Base-by-base conservation (phyloP, 2,888 invertebrate genomes). In the Sphinx pinastri region DNA sequence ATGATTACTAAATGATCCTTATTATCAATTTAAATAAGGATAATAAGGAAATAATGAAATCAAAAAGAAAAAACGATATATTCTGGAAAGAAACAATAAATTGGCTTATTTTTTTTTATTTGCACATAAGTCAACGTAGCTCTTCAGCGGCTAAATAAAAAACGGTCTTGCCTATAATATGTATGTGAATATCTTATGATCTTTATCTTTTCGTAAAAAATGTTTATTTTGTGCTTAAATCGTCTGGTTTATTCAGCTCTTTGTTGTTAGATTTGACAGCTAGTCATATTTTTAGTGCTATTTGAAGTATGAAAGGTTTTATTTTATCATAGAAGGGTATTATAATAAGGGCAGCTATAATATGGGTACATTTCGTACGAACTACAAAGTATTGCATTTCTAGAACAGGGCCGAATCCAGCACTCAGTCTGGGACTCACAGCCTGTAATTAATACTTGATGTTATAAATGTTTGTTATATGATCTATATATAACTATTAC, bases 281-380 rank as follows among this genome's bases (percentile, higher is more conserved):
- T 63, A 63, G 63, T 63, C 63, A 63, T 60, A 63, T 47, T 49
- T 63, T 55, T 54, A 55, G 55, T 19, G 19, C 55, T 55, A n/a
- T 47, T 47, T 45, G 60, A 60, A 16, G 16, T 0, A 19, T 55
- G 11, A 4, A 7, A 19, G 55, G 8, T 55, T 55, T 55, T 55
- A 19, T 16, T 54, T 54, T 54, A n/a, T 54, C 0, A 2, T 55
- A 10, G 10, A 19, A 55, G 4, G 16, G n/a, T 52, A 19, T 55
- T 55, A 59, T 47, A 12, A n/a, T 45, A 12, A 47, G 19, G 12
- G 19, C 63, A 60, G 60, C 60, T 60, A 5, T 25, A 25, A 25
- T 45, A 12, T 59, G 3, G 10, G 19, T 19, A 19, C 2, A 55
- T 55, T 55, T 19, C 55, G 19, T 19, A 19, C 11, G 19, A 55